Evolutionary conservation across 2,888 invertebrate species (phyloP).

Genomic region (Ramazzottius varieornatus): DNA sequence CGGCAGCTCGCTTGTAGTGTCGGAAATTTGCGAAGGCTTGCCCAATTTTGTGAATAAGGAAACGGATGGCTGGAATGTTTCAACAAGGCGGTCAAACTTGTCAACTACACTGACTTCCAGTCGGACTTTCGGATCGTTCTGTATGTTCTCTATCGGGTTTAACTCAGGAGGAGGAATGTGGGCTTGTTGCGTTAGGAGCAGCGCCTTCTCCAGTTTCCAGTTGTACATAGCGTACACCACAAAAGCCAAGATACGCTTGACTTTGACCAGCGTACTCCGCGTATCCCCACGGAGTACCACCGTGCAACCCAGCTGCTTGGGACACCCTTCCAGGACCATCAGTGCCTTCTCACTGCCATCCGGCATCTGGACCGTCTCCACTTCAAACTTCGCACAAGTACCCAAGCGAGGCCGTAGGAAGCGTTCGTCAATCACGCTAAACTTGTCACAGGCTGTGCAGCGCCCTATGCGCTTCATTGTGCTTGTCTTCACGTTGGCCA

Average conservation of each 20-base stretch:
- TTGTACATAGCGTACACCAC: conserved; percentile 64
- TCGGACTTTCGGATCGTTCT: not conserved
- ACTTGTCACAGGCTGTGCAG: conserved; percentile 53
- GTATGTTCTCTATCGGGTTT: conserved; percentile 8
- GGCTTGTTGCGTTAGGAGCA: conserved; percentile 60
- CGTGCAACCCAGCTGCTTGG: conserved; percentile 56
- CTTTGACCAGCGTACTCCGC: conserved; percentile 15
- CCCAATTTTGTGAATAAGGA: not conserved
- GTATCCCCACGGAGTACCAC: conserved; percentile 54
- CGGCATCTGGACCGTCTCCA: conserved; percentile 23
- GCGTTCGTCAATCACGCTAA: conserved; percentile 61
- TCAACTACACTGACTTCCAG: not conserved
- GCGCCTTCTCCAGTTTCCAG: conserved; percentile 68
- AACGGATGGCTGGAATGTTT: not conserved
- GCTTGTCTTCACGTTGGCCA: conserved; percentile 52
- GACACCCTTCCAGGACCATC: conserved; percentile 75
- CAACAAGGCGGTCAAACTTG: not conserved
- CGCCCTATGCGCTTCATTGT: conserved; percentile 52
- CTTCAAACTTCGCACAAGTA: conserved; percentile 51
- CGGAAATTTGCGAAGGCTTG: not conserved
- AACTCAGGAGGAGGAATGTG: conserved; percentile 31
- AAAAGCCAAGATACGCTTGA: conserved; percentile 54
- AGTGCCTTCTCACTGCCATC: conserved; percentile 14
- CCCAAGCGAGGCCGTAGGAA: conserved; percentile 45
- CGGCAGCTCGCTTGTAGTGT: not conserved